Percentiles rank a stretch among this genome's conserved stretches.
Conservation (phyloP, 2,888 invertebrate species). For the Pyralis farinalis region DNA sequence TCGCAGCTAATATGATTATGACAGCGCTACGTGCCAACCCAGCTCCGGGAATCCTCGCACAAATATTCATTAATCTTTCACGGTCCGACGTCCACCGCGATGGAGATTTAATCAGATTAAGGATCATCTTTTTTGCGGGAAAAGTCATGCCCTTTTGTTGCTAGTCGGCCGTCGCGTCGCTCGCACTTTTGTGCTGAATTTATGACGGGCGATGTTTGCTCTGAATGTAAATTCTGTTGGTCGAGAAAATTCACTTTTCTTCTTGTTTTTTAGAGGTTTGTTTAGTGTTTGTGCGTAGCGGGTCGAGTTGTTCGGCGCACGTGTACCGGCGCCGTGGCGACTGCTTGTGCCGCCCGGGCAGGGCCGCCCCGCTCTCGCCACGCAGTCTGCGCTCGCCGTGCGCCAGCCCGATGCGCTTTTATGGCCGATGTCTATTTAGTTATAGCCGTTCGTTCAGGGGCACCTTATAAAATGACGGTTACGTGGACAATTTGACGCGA, state of each 20-base stretch:
- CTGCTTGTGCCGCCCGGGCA: conserved; percentile 37
- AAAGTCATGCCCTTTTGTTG: conserved; percentile 79
- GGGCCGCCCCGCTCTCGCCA: conserved; percentile 42
- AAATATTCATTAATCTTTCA: conserved; percentile 82
- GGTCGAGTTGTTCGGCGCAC: conserved; percentile 15
- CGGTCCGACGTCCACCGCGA: conserved; percentile 79
- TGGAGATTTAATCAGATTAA: conserved; percentile 82
- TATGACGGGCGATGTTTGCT: conserved; percentile 70
- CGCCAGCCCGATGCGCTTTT: conserved; percentile 43
- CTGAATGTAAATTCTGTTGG: conserved; percentile 68
- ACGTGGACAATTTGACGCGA: neutral
- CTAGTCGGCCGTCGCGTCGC: conserved; percentile 70
- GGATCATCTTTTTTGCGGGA: conserved; percentile 80
- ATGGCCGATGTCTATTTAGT: conserved; percentile 32
- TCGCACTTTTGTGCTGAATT: conserved; percentile 76
- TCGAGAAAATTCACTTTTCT: conserved; percentile 34
- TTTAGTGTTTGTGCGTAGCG: conserved; percentile 10
- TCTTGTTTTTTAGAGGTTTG: conserved; percentile 22
- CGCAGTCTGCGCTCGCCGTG: conserved; percentile 59
- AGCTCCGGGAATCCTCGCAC: conserved; percentile 77
- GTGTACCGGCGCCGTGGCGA: conserved; percentile 52
- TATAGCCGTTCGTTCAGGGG: conserved; percentile 14
- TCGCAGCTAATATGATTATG: conserved; percentile 79
- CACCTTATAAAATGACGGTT: neutral
- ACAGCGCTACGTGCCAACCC: conserved; percentile 78